Base-by-base conservation (phyloP, 92 coral and sea anemone genomes). In the Phenganax subtilis region DNA sequence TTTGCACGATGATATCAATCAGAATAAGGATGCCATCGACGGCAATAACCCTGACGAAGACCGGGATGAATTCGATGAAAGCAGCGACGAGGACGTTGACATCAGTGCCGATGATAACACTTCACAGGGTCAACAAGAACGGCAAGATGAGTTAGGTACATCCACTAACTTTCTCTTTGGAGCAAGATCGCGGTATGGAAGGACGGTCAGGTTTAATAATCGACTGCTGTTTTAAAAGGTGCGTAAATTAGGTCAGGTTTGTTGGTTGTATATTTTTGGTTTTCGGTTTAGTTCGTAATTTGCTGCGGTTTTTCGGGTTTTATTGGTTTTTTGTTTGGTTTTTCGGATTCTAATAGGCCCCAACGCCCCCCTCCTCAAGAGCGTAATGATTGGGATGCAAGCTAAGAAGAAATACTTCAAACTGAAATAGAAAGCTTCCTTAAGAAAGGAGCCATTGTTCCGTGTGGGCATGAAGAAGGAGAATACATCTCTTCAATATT, bases 61-160 rank as follows among this genome's bases (percentile, higher is more conserved):
- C 80, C 80, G 57, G 54, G 62, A 77, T 12, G 85, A 84, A 66
- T 86, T 69, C 54, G 89, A 82, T 83, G 80, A 75, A 71, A 83
- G 88, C 80, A 88, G 90, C 75, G 89, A 84, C 86, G 86, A 89
- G 80, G 91, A 85, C 15, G 88, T 81, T 69, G 89, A 85, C 55
- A 51, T 81, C 82, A 79, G 54, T 80, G 62, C 85, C 58, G 86
- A 85, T 58, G 61, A 74, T 58, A 69, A 81, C 81, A 57, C 72
- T 77, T 81, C 80, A 9, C 78, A 71, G 57, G 65, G 77, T 57
- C 77, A 72, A 55, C 80, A 75, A 75, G 80, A 25, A 29, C 55
- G 47, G 57, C 84, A 80, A 76, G 91, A 82, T 66, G 88, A 85
- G 74, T 64, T 88, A 66, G 86, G 88, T 64, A 76, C 88, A 75